Evolutionary conservation across 2,113 vertebrate genomes (phyloP).

Genomic region (Vidua macroura): DNA sequence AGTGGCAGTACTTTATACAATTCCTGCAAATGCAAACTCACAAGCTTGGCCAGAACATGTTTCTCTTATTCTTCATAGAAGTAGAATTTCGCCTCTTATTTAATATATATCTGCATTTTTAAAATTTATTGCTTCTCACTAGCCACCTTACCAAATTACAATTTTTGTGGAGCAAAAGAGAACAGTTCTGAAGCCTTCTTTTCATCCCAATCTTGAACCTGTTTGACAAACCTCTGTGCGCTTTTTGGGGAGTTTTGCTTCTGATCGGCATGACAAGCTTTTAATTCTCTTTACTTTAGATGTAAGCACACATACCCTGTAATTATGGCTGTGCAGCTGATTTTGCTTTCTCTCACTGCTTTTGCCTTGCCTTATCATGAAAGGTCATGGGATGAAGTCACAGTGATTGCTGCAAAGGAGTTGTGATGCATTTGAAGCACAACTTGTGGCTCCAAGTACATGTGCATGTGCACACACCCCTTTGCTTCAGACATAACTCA

Average conservation of each 20-base stretch:
- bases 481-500: neutral
- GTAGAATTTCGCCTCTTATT: conserved; percentile 1
- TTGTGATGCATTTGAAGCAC: neutral
- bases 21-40: conserved; percentile 25
- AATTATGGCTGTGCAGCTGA: neutral
- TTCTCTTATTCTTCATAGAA: conserved; percentile 26
- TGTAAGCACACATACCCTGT: neutral
- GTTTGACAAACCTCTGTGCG: neutral
- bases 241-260: neutral
- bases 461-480: neutral
- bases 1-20: conserved; percentile 55
- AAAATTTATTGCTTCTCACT: neutral
- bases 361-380: neutral
- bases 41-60: neutral
- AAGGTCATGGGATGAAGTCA: neutral
- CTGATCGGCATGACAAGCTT: neutral
- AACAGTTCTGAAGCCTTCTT: neutral
- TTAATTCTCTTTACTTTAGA: neutral
- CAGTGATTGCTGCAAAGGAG: neutral
- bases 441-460: neutral
- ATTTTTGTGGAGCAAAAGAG: neutral
- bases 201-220: neutral
- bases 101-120: neutral
- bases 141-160: neutral
- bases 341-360: neutral